Base-by-base conservation (phyloP, 1,140 invertebrate species). In the Adoxophyes honmai region DNA sequence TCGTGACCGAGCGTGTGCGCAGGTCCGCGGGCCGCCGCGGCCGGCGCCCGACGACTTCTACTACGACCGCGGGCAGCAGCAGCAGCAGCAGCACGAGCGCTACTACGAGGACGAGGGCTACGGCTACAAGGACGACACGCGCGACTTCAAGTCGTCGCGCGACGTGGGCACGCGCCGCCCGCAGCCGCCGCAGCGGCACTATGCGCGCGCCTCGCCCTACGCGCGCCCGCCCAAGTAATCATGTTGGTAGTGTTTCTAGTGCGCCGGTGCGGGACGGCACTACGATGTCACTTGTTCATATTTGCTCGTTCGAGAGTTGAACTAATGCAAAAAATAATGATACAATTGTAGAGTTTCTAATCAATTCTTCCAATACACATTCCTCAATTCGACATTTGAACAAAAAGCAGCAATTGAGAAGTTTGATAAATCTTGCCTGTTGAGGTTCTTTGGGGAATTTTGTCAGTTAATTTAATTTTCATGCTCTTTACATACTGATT, bases 101-200 rank as follows among this genome's bases (percentile, higher is more conserved):
- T 85, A 73, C 74, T 84, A 81, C 68, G 76, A 80, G 13, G 83
- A 86, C 13, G 83, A 80, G 4, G 7, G 52, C 14, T 81, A 79
- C 51, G 28, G 34, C 68, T 79, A 84, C 63, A 81, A 84, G 73
- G 76, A 81, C 5, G 78, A 81, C 13, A 21, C 54, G 10, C 72
- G 77, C 39, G 83, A 85, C 35, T 87, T 73, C 75, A 85, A 87
- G 67, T 18, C 70, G 7, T 59, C 70, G 5, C 74, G 80, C 21
- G 80, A 83, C 4, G 81, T 87, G 60, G 81, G 80, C 64, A 81
- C 75, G 13, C 72, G 84, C 4, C 70, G 81, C 13, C 64, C 68
- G 14, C 33, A 9, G 35, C 56, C 28, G 33, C 57, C 9, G 16
- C 16, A 13, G 39, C 44, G 48, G 13, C 48, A 42, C 53, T 51